A percentile compares a stretch with the other conserved stretches of the same genome.
Conservation (phyloP, 2,113 vertebrate species). For the Candoia aspera region DNA sequence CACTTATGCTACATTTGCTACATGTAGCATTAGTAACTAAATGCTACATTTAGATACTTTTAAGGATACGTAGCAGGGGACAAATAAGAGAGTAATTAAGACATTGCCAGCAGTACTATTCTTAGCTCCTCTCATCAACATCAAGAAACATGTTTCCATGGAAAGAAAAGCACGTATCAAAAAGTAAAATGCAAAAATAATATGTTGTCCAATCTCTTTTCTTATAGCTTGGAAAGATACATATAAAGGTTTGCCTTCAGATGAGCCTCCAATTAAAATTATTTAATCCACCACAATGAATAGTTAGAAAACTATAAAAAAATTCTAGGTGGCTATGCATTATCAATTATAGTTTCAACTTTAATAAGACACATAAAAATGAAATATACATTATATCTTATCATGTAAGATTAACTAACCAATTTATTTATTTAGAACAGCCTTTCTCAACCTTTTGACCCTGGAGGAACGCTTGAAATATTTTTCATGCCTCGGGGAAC, state of each 20-base stretch:
- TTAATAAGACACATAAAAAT: neutral
- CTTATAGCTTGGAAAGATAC: neutral
- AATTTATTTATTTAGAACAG: neutral
- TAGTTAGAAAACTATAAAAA: neutral
- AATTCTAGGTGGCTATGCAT: neutral
- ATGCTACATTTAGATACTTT: neutral
- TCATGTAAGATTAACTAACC: neutral
- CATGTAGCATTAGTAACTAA: no score
- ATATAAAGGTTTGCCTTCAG: neutral
- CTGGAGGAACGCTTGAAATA: no score
- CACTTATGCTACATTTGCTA: no score
- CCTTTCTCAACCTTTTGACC: no score
- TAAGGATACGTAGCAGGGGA: neutral
- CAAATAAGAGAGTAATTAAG: slow-evolving; percentile 11
- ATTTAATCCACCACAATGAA: neutral
- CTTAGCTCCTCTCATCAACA: neutral
- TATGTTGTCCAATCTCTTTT: neutral
- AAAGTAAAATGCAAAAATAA: neutral
- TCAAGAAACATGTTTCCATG: slow-evolving; percentile 10
- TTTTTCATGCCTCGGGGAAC: no score
- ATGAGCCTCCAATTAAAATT: neutral
- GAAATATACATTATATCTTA: neutral
- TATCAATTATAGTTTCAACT: neutral
- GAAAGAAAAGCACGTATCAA: slow-evolving; percentile 3
- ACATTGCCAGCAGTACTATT: neutral